Conservation (phyloP, 2,797 vertebrate genomes). For the Geotrypetes seraphini region DNA sequence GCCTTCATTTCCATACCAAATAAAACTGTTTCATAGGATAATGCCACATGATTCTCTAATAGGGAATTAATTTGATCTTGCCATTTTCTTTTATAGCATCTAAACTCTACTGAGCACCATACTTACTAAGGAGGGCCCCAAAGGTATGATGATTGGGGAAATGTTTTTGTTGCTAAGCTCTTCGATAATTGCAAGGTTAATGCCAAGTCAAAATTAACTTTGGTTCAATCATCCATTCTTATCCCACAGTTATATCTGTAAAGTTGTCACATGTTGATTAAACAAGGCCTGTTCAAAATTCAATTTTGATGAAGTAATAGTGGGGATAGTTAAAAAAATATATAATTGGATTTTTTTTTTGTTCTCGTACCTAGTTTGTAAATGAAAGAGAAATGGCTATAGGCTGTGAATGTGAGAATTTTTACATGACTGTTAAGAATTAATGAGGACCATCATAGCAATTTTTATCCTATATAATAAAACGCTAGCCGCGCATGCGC, state of each 20-base stretch:
- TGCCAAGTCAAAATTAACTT: constrained; percentile 24
- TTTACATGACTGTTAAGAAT: too few species aligned
- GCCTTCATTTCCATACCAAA: too few species aligned
- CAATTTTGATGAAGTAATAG: constrained; percentile 3
- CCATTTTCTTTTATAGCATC: too few species aligned
- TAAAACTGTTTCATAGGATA: too few species aligned
- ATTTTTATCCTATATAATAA: too few species aligned
- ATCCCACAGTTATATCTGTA: background rate
- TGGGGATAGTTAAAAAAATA: background rate
- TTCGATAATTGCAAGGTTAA: constrained; percentile 29
- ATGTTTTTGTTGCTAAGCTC: background rate
- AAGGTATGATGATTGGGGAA: background rate
- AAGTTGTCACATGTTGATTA: constrained; percentile 15
- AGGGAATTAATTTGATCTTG: too few species aligned
- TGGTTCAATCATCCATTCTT: constrained; percentile 5
- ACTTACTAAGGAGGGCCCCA: background rate
- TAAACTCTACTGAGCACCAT: too few species aligned
- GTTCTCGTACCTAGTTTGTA: too few species aligned
- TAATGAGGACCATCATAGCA: too few species aligned
- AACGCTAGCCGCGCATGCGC: too few species aligned
- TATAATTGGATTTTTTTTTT: constrained; percentile 9
- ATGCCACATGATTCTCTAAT: too few species aligned
- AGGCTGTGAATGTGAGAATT: background rate
- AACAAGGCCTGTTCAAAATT: constrained; percentile 2
- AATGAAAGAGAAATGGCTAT: background rate